These are phyloP conservation scores for Melanocharis versteri DNA, from an alignment of 2,113 vertebrate genomes.

Conservation along the genomic window DNA sequence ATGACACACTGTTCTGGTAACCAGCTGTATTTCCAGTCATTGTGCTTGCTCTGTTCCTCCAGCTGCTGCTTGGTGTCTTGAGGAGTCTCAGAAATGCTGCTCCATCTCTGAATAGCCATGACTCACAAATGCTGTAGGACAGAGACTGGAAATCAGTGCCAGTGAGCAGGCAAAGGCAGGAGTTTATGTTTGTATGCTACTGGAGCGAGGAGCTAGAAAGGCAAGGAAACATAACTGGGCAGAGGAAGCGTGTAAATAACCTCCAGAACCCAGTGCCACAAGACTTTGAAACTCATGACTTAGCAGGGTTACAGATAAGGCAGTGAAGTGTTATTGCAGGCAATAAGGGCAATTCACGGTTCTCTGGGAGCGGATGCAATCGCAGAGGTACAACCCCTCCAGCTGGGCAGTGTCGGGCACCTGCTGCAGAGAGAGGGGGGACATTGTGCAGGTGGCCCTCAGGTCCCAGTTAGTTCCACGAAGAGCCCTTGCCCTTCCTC, in stretches of 20 bases:
- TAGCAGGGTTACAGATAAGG: neutral
- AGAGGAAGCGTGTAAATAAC: neutral
- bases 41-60: neutral
- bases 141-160: neutral
- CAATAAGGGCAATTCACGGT: neutral
- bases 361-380: neutral
- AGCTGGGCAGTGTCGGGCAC: neutral
- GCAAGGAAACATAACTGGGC: neutral
- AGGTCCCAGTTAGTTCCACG: neutral
- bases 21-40: neutral
- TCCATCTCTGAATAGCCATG: neutral
- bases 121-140: neutral
- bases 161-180: neutral
- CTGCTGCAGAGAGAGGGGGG: fast-evolving
- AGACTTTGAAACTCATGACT: neutral
- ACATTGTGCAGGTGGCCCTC: neutral
- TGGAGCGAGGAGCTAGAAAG: neutral
- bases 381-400: neutral
- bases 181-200: neutral
- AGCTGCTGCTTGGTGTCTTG: neutral
- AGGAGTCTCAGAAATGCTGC: neutral
- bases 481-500: neutral
- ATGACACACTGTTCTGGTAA: neutral
- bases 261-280: neutral
- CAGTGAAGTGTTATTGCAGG: neutral